phyloP scores from a whole-genome alignment of 2,888 invertebrate species.

The Melanchra persicariae region DNA sequence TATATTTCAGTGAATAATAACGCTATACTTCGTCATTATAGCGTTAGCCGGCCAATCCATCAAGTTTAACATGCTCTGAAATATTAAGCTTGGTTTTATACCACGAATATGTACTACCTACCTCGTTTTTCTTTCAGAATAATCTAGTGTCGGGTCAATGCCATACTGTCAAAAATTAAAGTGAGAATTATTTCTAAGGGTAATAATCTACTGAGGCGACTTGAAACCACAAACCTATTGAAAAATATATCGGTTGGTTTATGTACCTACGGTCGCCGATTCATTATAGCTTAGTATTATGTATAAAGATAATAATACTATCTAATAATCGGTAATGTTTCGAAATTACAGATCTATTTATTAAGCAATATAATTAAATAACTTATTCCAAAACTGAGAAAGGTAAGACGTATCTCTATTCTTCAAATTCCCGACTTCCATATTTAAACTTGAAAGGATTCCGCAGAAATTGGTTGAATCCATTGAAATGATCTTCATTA shows the following conservation, averaged over 20 bases:
- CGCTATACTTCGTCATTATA: constrained; percentile 49
- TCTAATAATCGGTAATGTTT: background rate
- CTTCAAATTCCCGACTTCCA: constrained; percentile 30
- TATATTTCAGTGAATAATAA: constrained; percentile 54
- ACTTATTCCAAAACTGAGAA: constrained; percentile 6
- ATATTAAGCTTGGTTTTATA: constrained; percentile 25
- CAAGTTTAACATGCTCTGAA: constrained; percentile 60
- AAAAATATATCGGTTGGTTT: too few relatives aligned
- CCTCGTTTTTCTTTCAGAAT: constrained; percentile 35
- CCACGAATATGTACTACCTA: constrained; percentile 25
- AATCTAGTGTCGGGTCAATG: constrained; percentile 57
- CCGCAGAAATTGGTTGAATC: constrained; percentile 41
- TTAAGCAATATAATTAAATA: background rate
- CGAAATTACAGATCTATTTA: background rate
- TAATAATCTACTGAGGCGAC: background rate
- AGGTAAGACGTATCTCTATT: constrained; percentile 10
- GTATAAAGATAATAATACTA: background rate
- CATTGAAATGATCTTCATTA: constrained; percentile 45
- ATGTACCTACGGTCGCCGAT: background rate
- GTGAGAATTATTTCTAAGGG: constrained; percentile 3
- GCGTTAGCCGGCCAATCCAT: constrained; percentile 62
- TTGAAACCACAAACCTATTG: background rate
- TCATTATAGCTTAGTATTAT: background rate
- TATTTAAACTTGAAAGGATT: constrained; percentile 40
- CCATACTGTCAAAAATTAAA: constrained; percentile 35